Percentiles rank a stretch among this genome's conserved stretches.
Evolutionary conservation across 2,888 invertebrate genomes (phyloP).

Genomic region (Nephrocerus scutellatus): DNA sequence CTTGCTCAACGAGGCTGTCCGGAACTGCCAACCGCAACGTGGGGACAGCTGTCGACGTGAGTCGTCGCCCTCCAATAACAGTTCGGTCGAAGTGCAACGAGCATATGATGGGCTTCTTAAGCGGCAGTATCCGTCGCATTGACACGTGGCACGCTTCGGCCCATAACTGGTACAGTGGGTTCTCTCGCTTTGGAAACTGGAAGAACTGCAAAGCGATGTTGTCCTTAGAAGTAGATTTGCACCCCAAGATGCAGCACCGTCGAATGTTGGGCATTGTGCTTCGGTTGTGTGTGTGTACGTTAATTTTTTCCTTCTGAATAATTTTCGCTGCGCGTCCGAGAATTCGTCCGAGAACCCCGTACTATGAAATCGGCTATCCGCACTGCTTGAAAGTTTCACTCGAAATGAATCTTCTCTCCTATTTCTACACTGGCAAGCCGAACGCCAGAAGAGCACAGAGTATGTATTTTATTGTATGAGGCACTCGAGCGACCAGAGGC

Average conservation of each 20-base stretch:
- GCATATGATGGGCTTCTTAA: conserved; percentile 43
- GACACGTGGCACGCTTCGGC: conserved; percentile 44
- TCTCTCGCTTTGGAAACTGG: conserved; percentile 41
- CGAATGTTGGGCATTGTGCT: conserved; percentile 41
- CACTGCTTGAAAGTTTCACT: too few relatives aligned
- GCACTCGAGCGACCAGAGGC: too few relatives aligned
- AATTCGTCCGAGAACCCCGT: too few relatives aligned
- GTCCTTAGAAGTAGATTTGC: conserved; percentile 40
- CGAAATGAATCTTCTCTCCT: too few relatives aligned
- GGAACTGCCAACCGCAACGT: conserved; percentile 38
- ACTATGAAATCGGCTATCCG: too few relatives aligned
- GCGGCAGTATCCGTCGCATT: conserved; percentile 38
- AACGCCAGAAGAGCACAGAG: too few relatives aligned
- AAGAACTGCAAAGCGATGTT: conserved; percentile 42
- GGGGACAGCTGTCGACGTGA: conserved; percentile 38
- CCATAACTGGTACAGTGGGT: conserved; percentile 40
- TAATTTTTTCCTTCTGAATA: too few relatives aligned
- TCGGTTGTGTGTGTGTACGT: too few relatives aligned
- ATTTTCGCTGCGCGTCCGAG: too few relatives aligned
- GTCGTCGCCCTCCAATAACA: conserved; percentile 37
- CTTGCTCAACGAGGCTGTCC: conserved; percentile 36
- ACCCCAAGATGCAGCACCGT: conserved; percentile 43
- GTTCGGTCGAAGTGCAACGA: conserved; percentile 41
- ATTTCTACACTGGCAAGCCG: too few relatives aligned
- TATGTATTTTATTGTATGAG: too few relatives aligned